These are phyloP conservation scores for Nothoprocta perdicaria DNA, from an alignment of 2,113 vertebrate genomes.

Conservation along the genomic window DNA sequence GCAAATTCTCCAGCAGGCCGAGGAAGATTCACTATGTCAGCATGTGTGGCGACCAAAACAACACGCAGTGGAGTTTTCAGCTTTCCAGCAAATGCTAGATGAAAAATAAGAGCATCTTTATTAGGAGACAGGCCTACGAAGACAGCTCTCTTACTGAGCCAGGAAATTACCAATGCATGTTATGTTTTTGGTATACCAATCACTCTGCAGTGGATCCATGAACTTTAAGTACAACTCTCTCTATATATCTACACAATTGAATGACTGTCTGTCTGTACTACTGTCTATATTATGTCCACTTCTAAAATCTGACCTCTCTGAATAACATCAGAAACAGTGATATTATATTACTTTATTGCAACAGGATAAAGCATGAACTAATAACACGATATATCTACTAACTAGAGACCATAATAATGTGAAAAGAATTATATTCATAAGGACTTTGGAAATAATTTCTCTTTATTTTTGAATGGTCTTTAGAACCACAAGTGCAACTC, in stretches of 20 bases:
- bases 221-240: background rate
- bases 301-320: background rate
- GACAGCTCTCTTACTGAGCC: background rate
- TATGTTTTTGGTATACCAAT: background rate
- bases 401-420: background rate
- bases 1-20: slow-evolving; percentile 90
- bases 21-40: slow-evolving; percentile 93
- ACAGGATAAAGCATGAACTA: background rate
- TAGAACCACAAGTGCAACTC: background rate
- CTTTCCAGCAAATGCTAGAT: slow-evolving; percentile 89
- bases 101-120: background rate
- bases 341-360: background rate
- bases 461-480: background rate
- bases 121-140: background rate
- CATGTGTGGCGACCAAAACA: slow-evolving; percentile 92
- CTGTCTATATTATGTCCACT: background rate
- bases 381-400: background rate
- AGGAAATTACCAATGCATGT: background rate
- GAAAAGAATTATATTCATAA: background rate
- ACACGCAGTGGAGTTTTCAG: slow-evolving; percentile 87
- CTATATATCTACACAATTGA: background rate
- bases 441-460: background rate
- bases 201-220: background rate
- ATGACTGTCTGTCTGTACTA: background rate
- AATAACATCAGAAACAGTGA: background rate